Conservation (phyloP, 2,113 vertebrate genomes). For the Redunca redunca region DNA sequence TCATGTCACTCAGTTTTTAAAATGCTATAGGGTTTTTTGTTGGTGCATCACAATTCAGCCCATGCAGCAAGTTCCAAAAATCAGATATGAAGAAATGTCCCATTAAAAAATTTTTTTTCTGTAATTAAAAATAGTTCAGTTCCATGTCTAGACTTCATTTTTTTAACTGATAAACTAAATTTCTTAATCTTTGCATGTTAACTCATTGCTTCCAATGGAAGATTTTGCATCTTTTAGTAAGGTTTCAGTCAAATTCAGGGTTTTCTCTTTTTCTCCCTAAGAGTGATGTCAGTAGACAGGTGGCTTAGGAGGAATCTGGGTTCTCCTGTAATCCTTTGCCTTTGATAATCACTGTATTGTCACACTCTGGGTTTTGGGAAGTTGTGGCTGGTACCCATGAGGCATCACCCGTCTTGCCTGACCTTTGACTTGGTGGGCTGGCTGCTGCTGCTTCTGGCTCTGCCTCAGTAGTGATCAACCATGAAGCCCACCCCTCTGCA, state of each 20-base stretch:
- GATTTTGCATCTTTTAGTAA: neutral
- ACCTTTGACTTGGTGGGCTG: neutral
- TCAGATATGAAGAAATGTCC: neutral
- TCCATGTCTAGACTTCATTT: neutral
- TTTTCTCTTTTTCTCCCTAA: neutral
- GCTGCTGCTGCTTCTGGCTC: neutral
- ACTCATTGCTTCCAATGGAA: neutral
- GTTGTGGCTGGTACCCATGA: neutral
- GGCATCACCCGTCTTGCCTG: neutral
- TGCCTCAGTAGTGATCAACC: neutral
- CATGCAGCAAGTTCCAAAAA: neutral
- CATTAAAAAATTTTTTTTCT: neutral
- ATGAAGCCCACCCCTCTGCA: neutral
- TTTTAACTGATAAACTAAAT: neutral
- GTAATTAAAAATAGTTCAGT: neutral
- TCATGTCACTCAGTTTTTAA: neutral
- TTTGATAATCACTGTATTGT: neutral
- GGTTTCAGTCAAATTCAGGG: neutral
- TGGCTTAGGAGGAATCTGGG: neutral
- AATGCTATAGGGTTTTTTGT: neutral
- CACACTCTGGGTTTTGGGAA: neutral
- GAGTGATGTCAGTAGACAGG: neutral
- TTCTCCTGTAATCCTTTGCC: neutral
- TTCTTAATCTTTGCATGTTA: neutral
- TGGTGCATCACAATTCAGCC: neutral